Evolutionary conservation across 1,140 invertebrate species (phyloP), one percentile per base, ranked within the genome.

Genomic region (Saccostrea echinata): DNA sequence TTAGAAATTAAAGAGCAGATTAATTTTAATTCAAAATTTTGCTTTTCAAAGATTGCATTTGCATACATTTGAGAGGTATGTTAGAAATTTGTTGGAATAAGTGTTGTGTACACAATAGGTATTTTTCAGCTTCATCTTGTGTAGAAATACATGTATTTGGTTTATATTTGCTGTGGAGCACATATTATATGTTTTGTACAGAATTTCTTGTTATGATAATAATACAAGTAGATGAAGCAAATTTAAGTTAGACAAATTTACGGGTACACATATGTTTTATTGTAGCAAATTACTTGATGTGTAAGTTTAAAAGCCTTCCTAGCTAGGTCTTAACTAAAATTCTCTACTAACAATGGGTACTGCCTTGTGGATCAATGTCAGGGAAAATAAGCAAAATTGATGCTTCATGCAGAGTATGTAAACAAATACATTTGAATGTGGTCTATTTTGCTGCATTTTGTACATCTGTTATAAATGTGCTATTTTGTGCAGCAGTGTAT

Each of bases 31-130:
- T 1, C 6, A 8, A 6, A 43, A 43, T 80, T 76, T 88, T 52
- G 82, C 57, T 57, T 83, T 82, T 85, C 30, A 35, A 86, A 88
- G 88, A 84, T 57, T 88, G 18, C 88, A 88, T 68, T 61, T 82
- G 27, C 88, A 88, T 81, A 64, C 82, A 33, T 86, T 88, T 88
- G 88, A 88, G 57, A 88, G 88, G 88, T 88, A 86, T 76, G 68
- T 16, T 30, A 76, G 27, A 27, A 33, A 11, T 76, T 33, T 16
- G 16, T 33, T 30, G 68, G 30, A 33, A 76, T 76, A 30, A 16
- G 6, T 76, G 68, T 76, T 76, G 68, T 76, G 24, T 30, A 24
- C 68, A 30, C 68, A 30, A 16, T 76, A 33, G 64, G 2, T 24
- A 68, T 68, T 68, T 21, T 61, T 61, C 2, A 76, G 24, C 8